Conservation (phyloP, 2,113 vertebrate genomes). For the Tricholaema leucomelas region DNA sequence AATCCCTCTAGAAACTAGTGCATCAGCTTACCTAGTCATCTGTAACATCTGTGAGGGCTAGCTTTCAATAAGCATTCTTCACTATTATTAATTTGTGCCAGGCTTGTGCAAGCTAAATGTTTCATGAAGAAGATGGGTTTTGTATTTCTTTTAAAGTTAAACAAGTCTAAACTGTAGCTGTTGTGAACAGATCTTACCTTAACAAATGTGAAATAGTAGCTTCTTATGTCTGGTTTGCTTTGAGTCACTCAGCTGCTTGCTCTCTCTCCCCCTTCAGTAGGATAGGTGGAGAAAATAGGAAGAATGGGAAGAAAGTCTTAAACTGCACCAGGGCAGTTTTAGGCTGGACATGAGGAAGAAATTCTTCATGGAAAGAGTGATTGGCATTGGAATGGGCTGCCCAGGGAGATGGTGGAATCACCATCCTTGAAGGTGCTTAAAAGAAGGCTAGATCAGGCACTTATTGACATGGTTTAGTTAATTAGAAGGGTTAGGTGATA, state of each 20-base stretch:
- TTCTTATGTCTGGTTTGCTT: not conserved
- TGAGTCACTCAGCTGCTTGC: not conserved
- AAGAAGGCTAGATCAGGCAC: no score
- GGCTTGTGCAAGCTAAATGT: not conserved
- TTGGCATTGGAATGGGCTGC: no score
- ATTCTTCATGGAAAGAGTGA: no score
- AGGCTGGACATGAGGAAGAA: no score
- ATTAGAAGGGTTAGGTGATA: no score
- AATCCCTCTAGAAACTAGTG: constrained; percentile 50
- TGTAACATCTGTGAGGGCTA: constrained; percentile 34
- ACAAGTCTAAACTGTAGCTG: not conserved
- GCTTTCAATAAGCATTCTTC: constrained; percentile 23
- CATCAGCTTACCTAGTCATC: constrained; percentile 58
- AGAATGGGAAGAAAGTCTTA: not conserved
- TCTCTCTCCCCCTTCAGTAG: not conserved
- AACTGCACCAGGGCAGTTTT: no score
- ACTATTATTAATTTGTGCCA: constrained; percentile 30
- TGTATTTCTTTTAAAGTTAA: not conserved
- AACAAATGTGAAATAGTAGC: not conserved
- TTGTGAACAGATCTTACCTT: not conserved
- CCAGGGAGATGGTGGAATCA: no score
- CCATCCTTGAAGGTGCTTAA: no score
- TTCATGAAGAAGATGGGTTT: not conserved
- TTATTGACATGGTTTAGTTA: no score
- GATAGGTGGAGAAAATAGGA: not conserved